A percentile compares a stretch with the other conserved stretches of the same genome.
Evolutionary conservation across 2,888 invertebrate species (phyloP).

Genomic region (Ichneumoninae sp.): DNA sequence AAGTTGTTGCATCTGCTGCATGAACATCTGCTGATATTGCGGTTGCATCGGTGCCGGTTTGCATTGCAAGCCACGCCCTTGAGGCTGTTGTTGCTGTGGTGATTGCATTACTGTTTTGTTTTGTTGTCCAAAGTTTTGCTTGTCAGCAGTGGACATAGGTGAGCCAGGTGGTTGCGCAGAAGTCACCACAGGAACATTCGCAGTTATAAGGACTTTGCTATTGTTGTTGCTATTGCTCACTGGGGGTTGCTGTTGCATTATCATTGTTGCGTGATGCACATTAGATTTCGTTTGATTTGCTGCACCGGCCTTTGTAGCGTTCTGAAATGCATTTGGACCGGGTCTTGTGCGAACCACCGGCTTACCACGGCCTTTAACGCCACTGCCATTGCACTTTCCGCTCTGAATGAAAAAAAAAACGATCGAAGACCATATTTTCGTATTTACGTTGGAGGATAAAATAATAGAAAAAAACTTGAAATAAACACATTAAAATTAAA

Average conservation of each 20-base stretch:
- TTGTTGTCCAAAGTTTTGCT: slow-evolving; percentile 84
- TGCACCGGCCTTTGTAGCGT: slow-evolving; percentile 89
- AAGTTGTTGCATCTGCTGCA: slow-evolving; percentile 80
- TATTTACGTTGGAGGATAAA: slow-evolving; percentile 46
- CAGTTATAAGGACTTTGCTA: slow-evolving; percentile 76
- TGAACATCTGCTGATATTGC: slow-evolving; percentile 74
- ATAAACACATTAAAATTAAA: slow-evolving; percentile 12
- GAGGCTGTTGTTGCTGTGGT: slow-evolving; percentile 81
- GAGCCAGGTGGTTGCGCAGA: slow-evolving; percentile 84
- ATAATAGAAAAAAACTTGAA: slow-evolving; percentile 30
- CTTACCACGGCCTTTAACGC: slow-evolving; percentile 90
- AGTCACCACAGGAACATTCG: slow-evolving; percentile 74
- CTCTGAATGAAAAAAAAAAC: slow-evolving; percentile 76
- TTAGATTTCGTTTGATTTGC: slow-evolving; percentile 88
- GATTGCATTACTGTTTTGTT: slow-evolving; percentile 83
- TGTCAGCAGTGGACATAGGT: slow-evolving; percentile 86
- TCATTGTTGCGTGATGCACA: slow-evolving; percentile 78
- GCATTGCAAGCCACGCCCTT: slow-evolving; percentile 78
- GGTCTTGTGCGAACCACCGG: slow-evolving; percentile 88
- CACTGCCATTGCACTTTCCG: slow-evolving; percentile 82
- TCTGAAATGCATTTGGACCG: slow-evolving; percentile 86
- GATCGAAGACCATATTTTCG: slow-evolving; percentile 54
- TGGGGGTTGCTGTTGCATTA: slow-evolving; percentile 78
- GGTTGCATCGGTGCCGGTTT: slow-evolving; percentile 73
- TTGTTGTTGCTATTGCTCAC: slow-evolving; percentile 74